phyloP scores from a whole-genome alignment of 1,140 invertebrate genomes.

The Trachelipus rathkii region DNA sequence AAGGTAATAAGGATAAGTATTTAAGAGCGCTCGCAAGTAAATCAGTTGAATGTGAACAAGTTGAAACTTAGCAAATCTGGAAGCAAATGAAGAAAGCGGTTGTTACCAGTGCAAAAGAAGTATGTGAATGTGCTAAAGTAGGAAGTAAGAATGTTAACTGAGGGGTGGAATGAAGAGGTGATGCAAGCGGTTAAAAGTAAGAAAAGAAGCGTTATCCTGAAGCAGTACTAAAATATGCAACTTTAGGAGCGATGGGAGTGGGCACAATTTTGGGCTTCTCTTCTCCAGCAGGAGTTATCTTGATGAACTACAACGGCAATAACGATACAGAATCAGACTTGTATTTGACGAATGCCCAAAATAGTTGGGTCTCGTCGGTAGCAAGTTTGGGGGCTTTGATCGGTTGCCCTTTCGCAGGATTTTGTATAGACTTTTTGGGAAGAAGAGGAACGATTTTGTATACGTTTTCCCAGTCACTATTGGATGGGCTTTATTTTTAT shows the following conservation, averaged over 20 bases:
- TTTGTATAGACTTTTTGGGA: conserved; percentile 59
- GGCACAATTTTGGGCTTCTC: conserved; percentile 22
- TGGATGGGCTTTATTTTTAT: conserved; percentile 18
- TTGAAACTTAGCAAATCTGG: no score
- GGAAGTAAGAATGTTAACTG: no score
- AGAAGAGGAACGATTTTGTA: conserved; percentile 63
- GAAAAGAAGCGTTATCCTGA: no score
- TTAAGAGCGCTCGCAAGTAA: no score
- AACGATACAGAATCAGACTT: conserved; percentile 18
- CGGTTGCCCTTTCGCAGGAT: conserved; percentile 66
- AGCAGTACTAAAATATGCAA: not conserved
- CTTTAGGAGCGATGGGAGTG: conserved; percentile 25
- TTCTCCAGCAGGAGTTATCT: not conserved
- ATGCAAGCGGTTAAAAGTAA: no score
- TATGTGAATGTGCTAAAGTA: no score
- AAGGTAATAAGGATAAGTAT: no score
- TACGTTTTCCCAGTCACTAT: no score
- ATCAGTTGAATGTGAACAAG: no score
- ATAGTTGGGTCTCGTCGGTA: conserved; percentile 16
- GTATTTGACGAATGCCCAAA: conserved; percentile 18
- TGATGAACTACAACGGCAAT: not conserved
- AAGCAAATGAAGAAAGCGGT: no score
- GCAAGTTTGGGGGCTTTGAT: conserved; percentile 48
- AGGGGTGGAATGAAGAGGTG: no score
- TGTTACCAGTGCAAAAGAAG: no score